Evolutionary conservation across 2,888 invertebrate genomes (phyloP), one percentile per base, ranked within the genome.

Genomic region (Gasteruption jaculator): DNA sequence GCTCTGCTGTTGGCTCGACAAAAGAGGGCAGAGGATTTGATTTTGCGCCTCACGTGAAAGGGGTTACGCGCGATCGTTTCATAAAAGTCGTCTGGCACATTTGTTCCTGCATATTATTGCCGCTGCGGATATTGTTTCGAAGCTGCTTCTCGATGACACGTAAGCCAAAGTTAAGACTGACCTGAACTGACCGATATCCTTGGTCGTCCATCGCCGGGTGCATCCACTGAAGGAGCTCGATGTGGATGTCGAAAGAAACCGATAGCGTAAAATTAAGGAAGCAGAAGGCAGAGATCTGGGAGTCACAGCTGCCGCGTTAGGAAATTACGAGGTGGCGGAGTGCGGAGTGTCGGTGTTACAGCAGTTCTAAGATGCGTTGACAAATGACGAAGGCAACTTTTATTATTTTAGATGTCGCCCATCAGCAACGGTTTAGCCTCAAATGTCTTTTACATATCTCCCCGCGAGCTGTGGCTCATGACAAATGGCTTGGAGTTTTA

Each of bases 31-130:
- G 57, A 56, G 53, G 52, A 65, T 65, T 64, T 65, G 65, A 62
- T 66, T 66, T 52, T 55, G 53, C 53, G 35, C 31, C 43, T 39
- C 43, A 38, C 21, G 37, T 19, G 20, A 26, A 30, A 16, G 32
- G 24, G 24, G 16, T 14, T 24, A 29, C 34, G 35, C 25, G 14
- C 20, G 34, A 58, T 54, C 57, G 58, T 64, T 68, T 66, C 68
- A 70, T 70, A 70, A 70, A 70, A 68, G 69, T 70, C 69, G 69
- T 69, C 69, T 69, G 69, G 69, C 60, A 63, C 69, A 69, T 70
- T 68, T 63, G 66, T 70, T 69, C 60, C 46, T 47, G 60, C 53
- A 69, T 62, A 61, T 70, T 70, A 70, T 69, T 68, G 61, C 61
- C 57, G n/a, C n/a, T n/a, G n/a, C n/a, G n/a, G n/a, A n/a, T n/a